These are phyloP conservation scores for Herpailurus yagouaroundi DNA, from an alignment of 2,113 vertebrate species.

Conservation along the genomic window DNA sequence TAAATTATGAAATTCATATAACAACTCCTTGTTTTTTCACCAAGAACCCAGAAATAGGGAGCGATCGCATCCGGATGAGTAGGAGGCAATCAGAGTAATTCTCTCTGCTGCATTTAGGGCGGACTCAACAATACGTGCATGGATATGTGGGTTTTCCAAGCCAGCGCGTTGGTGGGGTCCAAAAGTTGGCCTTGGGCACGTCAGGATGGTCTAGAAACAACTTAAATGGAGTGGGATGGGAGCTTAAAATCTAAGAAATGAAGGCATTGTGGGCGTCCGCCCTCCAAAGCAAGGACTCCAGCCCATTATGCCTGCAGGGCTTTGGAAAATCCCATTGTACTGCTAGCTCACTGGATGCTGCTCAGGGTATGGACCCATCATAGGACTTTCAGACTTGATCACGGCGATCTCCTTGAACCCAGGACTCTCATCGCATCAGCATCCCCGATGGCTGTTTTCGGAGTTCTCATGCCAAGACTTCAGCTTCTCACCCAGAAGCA, in stretches of 20 bases:
- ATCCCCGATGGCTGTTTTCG: neutral
- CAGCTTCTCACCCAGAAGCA: neutral
- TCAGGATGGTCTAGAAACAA: neutral
- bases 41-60: slow-evolving; percentile 54
- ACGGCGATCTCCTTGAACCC: neutral
- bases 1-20: slow-evolving; percentile 86
- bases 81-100: neutral
- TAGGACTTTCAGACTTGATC: neutral
- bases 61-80: neutral
- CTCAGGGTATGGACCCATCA: neutral
- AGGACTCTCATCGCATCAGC: neutral
- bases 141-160: neutral
- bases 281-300: neutral
- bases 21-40: slow-evolving; percentile 72
- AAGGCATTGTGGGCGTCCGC: accelerated
- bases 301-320: accelerated
- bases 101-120: neutral
- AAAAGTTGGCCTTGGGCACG: accelerated
- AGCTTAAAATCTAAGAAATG: neutral
- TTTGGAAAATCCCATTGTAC: neutral
- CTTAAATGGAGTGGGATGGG: neutral
- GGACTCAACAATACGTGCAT: accelerated
- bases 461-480: slow-evolving; percentile 20
- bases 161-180: neutral
- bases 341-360: neutral